Evolutionary conservation across 1,140 invertebrate genomes (phyloP).

Genomic region (Leptoteleia sp.): DNA sequence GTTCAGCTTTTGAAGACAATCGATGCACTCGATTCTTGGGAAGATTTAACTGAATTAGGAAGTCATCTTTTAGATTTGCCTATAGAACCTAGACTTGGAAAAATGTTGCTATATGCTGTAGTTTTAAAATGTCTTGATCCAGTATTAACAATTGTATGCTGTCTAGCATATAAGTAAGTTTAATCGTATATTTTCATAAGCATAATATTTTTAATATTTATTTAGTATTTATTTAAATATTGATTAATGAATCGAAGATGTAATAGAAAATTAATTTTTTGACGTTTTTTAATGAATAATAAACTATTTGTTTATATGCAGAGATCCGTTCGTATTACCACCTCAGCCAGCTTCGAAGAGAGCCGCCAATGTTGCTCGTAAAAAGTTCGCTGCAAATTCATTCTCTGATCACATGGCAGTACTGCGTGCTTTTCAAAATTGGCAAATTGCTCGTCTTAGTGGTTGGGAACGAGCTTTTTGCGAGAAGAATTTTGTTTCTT

Average conservation of each 20-base stretch:
- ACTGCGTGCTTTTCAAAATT: slow-evolving; percentile 91
- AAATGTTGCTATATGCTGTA: slow-evolving; percentile 94
- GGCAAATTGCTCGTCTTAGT: slow-evolving; percentile 86
- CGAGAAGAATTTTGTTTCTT: slow-evolving; percentile 89
- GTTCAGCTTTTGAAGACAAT: slow-evolving; percentile 90
- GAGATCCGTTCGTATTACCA: slow-evolving; percentile 91
- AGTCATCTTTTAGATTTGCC: slow-evolving; percentile 90
- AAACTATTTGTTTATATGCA: slow-evolving; percentile 72
- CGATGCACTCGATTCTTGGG: slow-evolving; percentile 90
- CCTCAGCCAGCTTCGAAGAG: slow-evolving; percentile 85
- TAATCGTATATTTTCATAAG: too few relatives aligned
- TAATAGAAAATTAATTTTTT: too few relatives aligned
- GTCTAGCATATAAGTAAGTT: slow-evolving; percentile 88
- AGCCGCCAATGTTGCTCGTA: slow-evolving; percentile 83
- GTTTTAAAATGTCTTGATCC: slow-evolving; percentile 97
- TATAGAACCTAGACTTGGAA: slow-evolving; percentile 93
- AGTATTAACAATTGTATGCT: slow-evolving; percentile 94
- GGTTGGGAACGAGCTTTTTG: slow-evolving; percentile 89
- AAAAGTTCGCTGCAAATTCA: slow-evolving; percentile 87
- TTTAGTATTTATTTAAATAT: too few relatives aligned
- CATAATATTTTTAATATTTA: too few relatives aligned
- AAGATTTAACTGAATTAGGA: slow-evolving; percentile 92
- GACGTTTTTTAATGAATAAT: too few relatives aligned
- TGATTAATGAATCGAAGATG: too few relatives aligned
- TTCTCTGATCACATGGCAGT: slow-evolving; percentile 96